A percentile compares a stretch with the other conserved stretches of the same genome.
phyloP scores from a whole-genome alignment of 2,113 vertebrate species.

The Albula glossodonta region DNA sequence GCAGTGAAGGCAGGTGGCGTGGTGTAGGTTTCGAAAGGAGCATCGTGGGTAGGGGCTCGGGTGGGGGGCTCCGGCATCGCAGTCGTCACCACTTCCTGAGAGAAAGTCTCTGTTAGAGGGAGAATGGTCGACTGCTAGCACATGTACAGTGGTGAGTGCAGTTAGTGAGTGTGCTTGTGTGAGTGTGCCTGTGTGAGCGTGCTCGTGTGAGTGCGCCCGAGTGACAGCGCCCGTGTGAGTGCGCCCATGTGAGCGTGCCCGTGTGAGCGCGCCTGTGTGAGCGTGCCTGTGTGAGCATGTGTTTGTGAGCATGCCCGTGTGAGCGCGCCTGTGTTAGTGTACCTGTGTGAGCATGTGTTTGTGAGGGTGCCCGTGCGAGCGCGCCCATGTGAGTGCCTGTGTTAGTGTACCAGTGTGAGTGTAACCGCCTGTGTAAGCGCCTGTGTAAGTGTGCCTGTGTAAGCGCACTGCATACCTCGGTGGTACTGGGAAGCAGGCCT shows the following conservation, averaged over 20 bases:
- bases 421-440: not conserved
- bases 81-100: conserved; percentile 28
- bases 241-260: no score
- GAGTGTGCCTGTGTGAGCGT: no score
- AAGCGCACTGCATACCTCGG: conserved; percentile 48
- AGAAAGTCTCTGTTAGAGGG: conserved; percentile 15
- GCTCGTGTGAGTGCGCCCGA: no score
- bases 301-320: no score
- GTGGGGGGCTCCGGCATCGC: no score
- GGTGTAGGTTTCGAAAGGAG: not conserved
- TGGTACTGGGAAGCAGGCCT: conserved; percentile 46
- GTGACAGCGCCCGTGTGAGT: no score
- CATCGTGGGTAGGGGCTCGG: conserved; percentile 8
- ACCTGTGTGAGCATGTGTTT: not conserved
- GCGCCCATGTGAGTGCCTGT: not conserved
- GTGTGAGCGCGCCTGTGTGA: no score
- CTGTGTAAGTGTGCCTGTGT: not conserved
- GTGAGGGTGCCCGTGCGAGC: no score
- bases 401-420: not conserved
- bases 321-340: not conserved
- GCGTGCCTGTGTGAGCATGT: not conserved
- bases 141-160: not conserved
- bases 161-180: no score
- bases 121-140: not conserved
- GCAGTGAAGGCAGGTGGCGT: no score